These are phyloP conservation scores for Sphinx pinastri DNA, from an alignment of 2,888 invertebrate species.

Conservation along the genomic window DNA sequence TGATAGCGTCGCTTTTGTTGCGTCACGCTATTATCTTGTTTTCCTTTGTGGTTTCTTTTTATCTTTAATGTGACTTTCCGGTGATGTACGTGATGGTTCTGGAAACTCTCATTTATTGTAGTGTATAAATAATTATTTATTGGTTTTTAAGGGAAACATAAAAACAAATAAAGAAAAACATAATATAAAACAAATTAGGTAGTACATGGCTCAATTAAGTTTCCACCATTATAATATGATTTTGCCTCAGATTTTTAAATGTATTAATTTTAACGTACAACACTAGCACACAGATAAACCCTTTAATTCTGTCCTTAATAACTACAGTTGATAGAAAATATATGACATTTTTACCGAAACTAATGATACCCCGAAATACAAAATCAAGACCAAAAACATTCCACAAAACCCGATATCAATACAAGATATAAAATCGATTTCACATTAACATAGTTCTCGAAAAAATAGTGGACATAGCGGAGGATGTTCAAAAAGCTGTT, in stretches of 20 bases:
- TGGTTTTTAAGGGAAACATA: no score
- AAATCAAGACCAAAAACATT: not conserved
- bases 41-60: constrained; percentile 13
- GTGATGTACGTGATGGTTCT: not conserved
- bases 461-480: constrained; percentile 22
- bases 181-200: no score
- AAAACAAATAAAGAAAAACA: no score
- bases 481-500: constrained; percentile 21
- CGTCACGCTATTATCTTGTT: constrained; percentile 2
- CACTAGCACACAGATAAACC: no score
- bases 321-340: no score
- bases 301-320: no score
- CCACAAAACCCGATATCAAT: not conserved
- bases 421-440: constrained; percentile 7
- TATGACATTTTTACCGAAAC: no score
- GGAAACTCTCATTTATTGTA: not conserved
- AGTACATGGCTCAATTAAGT: no score
- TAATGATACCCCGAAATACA: not conserved
- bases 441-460: constrained; percentile 23
- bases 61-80: constrained; percentile 1
- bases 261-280: no score
- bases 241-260: no score
- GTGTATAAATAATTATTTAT: no score
- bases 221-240: no score
- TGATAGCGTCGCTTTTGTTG: constrained; percentile 11